phyloP scores from a whole-genome alignment of 2,888 invertebrate genomes.

The Caenorhabditis wallacei region DNA sequence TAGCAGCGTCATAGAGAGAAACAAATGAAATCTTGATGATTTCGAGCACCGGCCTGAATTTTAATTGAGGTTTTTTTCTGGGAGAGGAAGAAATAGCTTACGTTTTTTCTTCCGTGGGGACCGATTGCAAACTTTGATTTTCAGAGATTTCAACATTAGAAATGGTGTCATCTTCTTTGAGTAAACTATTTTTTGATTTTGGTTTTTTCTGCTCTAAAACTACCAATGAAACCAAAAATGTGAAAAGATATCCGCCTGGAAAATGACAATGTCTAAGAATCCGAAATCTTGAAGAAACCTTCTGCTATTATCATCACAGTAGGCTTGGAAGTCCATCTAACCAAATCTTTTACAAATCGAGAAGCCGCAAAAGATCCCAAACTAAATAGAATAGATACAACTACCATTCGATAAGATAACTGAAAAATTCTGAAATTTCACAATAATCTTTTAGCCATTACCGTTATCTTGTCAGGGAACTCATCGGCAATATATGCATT shows the following conservation, averaged over 20 bases:
- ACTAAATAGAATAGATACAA: constrained; percentile 79
- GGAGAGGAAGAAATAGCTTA: neutral
- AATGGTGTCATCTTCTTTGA: constrained; percentile 50
- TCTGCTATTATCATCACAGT: constrained; percentile 69
- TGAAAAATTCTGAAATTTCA: constrained; percentile 53
- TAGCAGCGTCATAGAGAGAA: constrained; percentile 73
- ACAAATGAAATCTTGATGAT: constrained; percentile 71
- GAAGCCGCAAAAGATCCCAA: constrained; percentile 75
- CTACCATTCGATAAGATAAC: constrained; percentile 80
- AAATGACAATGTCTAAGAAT: neutral
- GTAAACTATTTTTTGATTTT: constrained; percentile 26
- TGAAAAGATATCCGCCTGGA: constrained; percentile 52
- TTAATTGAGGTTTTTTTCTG: neutral
- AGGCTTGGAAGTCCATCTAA: constrained; percentile 67
- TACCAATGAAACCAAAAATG: constrained; percentile 36
- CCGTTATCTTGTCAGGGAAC: constrained; percentile 76
- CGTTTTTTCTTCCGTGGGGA: constrained; percentile 28
- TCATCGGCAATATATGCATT: constrained; percentile 80
- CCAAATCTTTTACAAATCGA: constrained; percentile 68
- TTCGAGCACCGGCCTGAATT: constrained; percentile 51
- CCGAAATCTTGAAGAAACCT: constrained; percentile 34
- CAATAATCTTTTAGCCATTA: constrained; percentile 3
- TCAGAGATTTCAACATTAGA: constrained; percentile 26
- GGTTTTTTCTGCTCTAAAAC: constrained; percentile 63
- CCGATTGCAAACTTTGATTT: constrained; percentile 21